phyloP scores from a whole-genome alignment of 2,888 invertebrate genomes.

The Morpho deidamia region DNA sequence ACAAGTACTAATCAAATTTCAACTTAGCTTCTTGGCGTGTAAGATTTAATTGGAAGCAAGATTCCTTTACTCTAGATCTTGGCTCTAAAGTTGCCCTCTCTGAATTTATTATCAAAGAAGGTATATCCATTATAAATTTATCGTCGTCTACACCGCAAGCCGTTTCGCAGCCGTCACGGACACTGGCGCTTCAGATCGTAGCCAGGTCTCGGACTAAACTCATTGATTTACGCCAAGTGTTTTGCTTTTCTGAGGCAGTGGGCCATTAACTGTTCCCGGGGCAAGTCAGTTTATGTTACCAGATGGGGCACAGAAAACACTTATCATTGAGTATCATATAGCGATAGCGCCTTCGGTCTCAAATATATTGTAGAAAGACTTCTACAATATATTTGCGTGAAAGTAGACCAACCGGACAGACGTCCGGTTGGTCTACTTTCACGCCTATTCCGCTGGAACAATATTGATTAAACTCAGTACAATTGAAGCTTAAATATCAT shows the following conservation, averaged over 20 bases:
- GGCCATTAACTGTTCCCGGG: no score
- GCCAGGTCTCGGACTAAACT: constrained; percentile 1
- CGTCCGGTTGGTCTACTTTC: no score
- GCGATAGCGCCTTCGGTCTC: no score
- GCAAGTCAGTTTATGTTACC: background rate
- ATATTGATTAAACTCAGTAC: no score
- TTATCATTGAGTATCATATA: no score
- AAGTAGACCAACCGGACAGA: no score
- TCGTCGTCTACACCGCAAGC: constrained; percentile 4
- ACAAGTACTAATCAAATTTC: constrained; percentile 12
- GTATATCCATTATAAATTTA: constrained; percentile 20
- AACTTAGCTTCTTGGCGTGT: constrained; percentile 12
- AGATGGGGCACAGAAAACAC: background rate
- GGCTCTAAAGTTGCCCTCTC: constrained; percentile 12
- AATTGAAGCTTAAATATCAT: no score
- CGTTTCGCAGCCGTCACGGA: background rate
- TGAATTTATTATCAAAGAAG: constrained; percentile 22
- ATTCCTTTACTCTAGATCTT: constrained; percentile 12
- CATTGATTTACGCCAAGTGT: constrained; percentile 14
- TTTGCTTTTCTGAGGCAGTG: constrained; percentile 6
- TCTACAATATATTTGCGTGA: no score
- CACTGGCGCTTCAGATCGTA: constrained; percentile 1
- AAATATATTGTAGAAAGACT: no score
- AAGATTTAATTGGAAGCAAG: constrained; percentile 14
- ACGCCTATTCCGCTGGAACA: no score